phyloP scores from a whole-genome alignment of 2,797 vertebrate species.

The Buphagus erythrorhynchus region DNA sequence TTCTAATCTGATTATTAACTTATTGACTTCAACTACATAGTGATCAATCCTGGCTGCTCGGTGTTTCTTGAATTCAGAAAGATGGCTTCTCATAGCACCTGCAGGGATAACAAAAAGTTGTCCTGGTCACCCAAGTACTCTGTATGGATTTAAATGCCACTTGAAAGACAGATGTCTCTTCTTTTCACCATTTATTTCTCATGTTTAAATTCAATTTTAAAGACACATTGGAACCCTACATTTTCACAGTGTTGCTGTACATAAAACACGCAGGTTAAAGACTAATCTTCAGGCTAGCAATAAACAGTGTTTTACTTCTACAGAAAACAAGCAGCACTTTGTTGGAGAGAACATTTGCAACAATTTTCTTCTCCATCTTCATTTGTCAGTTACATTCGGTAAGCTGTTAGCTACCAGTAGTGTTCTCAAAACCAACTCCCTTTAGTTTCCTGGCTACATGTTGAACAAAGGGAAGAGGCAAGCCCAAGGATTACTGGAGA shows the following conservation, averaged over 20 bases:
- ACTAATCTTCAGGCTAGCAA: neutral
- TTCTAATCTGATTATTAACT: slow-evolving; percentile 96
- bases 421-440: neutral
- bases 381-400: neutral
- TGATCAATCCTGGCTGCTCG: slow-evolving; percentile 96
- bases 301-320: neutral
- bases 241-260: neutral
- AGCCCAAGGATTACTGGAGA: neutral
- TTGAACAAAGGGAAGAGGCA: neutral
- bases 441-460: neutral
- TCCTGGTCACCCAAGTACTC: neutral
- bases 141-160: neutral
- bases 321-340: neutral
- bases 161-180: neutral
- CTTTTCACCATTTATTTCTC: neutral
- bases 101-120: slow-evolving; percentile 4
- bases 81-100: slow-evolving; percentile 90
- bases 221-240: neutral
- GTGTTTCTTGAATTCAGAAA: slow-evolving; percentile 93
- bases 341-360: neutral
- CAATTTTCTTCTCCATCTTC: neutral
- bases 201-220: neutral
- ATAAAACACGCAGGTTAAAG: neutral
- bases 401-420: neutral
- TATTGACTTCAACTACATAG: slow-evolving; percentile 98